Conservation (phyloP, 1,140 invertebrate species). For the Alviniconcha marisindica region DNA sequence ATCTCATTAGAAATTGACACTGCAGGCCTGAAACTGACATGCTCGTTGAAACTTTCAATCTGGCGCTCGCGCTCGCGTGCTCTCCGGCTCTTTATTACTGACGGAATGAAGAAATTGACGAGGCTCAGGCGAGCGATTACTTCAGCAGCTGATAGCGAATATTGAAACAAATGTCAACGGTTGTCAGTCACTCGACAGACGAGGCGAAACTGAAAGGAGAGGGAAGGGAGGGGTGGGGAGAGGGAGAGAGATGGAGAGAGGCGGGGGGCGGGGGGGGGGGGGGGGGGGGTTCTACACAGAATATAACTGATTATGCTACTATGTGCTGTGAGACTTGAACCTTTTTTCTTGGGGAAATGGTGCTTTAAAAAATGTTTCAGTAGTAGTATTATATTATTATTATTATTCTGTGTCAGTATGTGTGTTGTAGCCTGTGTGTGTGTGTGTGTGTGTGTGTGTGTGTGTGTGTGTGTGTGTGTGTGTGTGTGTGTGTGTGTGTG, state of each 20-base stretch:
- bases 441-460: too few relatives aligned
- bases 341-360: too few relatives aligned
- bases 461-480: too few relatives aligned
- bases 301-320: too few relatives aligned
- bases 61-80: not conserved
- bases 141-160: constrained; percentile 2
- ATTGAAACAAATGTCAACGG: constrained; percentile 26
- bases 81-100: not conserved
- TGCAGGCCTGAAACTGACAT: constrained; percentile 11
- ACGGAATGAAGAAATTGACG: not conserved
- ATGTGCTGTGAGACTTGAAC: too few relatives aligned
- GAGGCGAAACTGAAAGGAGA: constrained; percentile 4
- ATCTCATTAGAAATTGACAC: constrained; percentile 14
- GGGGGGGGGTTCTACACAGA: not conserved
- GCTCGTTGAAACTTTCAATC: constrained; percentile 23
- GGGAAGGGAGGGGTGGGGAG: not conserved
- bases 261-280: not conserved
- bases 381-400: too few relatives aligned
- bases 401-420: too few relatives aligned
- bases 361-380: too few relatives aligned
- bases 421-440: too few relatives aligned
- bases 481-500: too few relatives aligned
- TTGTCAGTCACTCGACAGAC: constrained; percentile 6
- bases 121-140: not conserved
- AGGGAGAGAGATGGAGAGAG: not conserved